These are phyloP conservation scores for Orchesellides sinensis DNA, from an alignment of 2,888 invertebrate species.

Conservation along the genomic window DNA sequence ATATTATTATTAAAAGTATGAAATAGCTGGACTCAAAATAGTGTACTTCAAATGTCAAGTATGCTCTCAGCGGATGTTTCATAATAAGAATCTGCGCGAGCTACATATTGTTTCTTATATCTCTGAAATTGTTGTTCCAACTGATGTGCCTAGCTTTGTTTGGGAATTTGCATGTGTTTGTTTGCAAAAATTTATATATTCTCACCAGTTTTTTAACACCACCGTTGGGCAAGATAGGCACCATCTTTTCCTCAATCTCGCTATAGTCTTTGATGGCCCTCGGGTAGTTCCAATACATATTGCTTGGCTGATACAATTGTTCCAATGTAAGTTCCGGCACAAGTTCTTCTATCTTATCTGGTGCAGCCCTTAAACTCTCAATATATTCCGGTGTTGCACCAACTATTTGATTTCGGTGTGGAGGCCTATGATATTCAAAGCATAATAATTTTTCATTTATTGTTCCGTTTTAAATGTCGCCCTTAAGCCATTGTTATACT, in stretches of 20 bases:
- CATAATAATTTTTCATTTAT: neutral
- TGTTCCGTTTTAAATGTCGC: too few relatives aligned
- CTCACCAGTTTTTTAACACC: conserved; percentile 19
- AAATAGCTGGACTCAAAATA: too few relatives aligned
- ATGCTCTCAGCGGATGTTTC: too few relatives aligned
- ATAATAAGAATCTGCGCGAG: too few relatives aligned
- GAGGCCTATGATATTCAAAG: conserved; percentile 14
- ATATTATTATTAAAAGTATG: too few relatives aligned
- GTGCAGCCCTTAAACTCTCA: neutral
- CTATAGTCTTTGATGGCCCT: neutral
- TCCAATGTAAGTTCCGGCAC: neutral
- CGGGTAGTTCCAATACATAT: conserved; percentile 11
- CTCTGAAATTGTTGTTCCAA: too few relatives aligned
- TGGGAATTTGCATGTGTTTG: too few relatives aligned
- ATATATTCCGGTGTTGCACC: conserved; percentile 17
- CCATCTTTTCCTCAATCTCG: conserved; percentile 1
- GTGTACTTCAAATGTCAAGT: too few relatives aligned
- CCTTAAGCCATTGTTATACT: too few relatives aligned
- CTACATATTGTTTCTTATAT: too few relatives aligned
- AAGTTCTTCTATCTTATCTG: neutral
- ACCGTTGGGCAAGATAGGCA: conserved; percentile 1
- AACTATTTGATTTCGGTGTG: conserved; percentile 1
- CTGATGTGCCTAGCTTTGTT: too few relatives aligned
- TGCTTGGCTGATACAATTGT: neutral
- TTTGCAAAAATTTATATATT: too few relatives aligned